Base-by-base conservation (phyloP, 2,888 invertebrate species). In the Drosophila acutilabella region DNA sequence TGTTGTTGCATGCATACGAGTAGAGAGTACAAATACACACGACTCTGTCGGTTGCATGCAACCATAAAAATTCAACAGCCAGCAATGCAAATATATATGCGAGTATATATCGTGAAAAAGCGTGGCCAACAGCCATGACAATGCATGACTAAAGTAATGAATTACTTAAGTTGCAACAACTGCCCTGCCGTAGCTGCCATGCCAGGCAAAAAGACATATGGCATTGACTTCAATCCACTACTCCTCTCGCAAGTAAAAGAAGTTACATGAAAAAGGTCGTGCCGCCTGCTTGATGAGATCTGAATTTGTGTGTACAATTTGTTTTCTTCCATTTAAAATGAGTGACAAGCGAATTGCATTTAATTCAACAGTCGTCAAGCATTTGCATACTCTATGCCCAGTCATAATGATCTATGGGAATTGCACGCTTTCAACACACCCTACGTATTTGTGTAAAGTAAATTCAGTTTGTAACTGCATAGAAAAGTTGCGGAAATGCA, bases 141-240 rank as follows among this genome's bases (percentile, higher is more conserved):
- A 82, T 88, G 85, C 88, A 88, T 85, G 86, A 85, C 86, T 79
- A 82, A 85, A 81, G 88, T 85, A 85, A 85, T 85, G 85, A 85
- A 88, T 85, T 85, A 88, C 88, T 88, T 88, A 70, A 81, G 83
- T 64, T 64, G 62, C 56, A 57, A 57, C 13, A 13, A 13, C 67
- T 45, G 68, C 57, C 67, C 80, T 78, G 59, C 74, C 42, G 62
- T 61, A 44, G 48, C 58, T 36, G 6, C 41, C 7, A 26, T 16
- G 47, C 13, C 13, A 40, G 47, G 62, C n/a, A n/a, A 61, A 11
- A 56, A 75, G 80, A 86, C 81, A 78, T 78, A 86, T 81, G 80
- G 70, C 67, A 50, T 62, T 52, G 53, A 44, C 64, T 68, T 59
- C 42, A 64, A 50, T 48, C 10, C 10, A 41, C 41, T 65, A 13